Conservation (phyloP, 2,888 invertebrate species). For the Netelia inedita region DNA sequence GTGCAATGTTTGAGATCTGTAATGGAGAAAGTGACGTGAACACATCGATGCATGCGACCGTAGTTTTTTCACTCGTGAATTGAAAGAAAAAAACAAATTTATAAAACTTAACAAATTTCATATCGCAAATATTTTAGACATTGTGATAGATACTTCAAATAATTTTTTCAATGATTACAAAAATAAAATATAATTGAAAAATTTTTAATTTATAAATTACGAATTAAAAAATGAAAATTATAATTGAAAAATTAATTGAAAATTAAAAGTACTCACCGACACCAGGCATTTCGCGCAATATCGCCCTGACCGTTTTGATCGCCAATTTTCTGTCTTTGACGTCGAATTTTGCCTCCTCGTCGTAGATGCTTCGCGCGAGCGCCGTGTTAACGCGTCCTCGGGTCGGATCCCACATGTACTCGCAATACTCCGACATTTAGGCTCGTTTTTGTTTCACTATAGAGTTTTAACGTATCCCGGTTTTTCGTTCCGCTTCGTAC, state of each 20-base stretch:
- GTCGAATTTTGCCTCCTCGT: slow-evolving; percentile 79
- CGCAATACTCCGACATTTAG: slow-evolving; percentile 83
- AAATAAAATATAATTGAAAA: background rate
- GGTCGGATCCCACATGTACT: slow-evolving; percentile 83
- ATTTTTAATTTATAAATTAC: background rate
- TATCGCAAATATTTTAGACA: no score
- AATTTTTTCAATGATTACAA: no score
- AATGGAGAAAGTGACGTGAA: slow-evolving; percentile 14
- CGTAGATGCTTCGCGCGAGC: slow-evolving; percentile 79
- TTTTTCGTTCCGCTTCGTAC: no score
- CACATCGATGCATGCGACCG: no score
- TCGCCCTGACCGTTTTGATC: slow-evolving; percentile 82
- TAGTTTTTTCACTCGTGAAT: no score
- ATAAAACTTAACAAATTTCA: no score
- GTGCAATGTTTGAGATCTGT: slow-evolving; percentile 82
- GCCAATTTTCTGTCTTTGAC: slow-evolving; percentile 82
- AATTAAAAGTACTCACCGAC: slow-evolving; percentile 79
- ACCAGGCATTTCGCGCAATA: slow-evolving; percentile 81
- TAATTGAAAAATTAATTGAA: background rate
- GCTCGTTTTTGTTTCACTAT: background rate
- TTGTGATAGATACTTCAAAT: no score
- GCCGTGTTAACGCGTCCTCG: slow-evolving; percentile 73
- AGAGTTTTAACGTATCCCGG: background rate
- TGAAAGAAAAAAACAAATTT: no score
- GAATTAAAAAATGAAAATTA: background rate